Conservation (phyloP, 2,113 vertebrate species). For the Marcusenius ussheri region DNA sequence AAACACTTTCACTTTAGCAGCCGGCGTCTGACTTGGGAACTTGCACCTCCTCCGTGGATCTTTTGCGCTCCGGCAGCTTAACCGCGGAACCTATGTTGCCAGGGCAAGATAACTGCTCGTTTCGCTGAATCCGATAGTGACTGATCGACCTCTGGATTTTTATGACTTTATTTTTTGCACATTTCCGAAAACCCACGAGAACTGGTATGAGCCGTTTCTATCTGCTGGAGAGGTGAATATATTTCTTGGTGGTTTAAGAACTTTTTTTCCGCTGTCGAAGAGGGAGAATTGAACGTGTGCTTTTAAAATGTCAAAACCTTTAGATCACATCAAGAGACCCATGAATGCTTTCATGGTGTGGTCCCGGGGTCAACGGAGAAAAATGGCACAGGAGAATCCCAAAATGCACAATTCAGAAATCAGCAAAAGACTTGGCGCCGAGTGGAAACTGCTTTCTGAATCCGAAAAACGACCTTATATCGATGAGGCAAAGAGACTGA, state of each 20-base stretch:
- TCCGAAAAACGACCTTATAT: slow-evolving; percentile 97
- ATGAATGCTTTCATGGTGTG: slow-evolving; percentile 99
- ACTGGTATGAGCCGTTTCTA: slow-evolving; percentile 75
- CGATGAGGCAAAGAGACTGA: slow-evolving; percentile 92
- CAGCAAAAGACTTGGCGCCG: slow-evolving; percentile 91
- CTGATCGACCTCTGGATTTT: slow-evolving; percentile 49
- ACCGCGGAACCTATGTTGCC: slow-evolving; percentile 28
- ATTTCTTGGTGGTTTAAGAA: slow-evolving; percentile 44
- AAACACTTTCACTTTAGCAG: slow-evolving; percentile 23
- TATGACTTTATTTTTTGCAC: slow-evolving; percentile 31
- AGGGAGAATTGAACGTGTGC: slow-evolving; percentile 37
- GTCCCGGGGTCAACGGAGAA: slow-evolving; percentile 93
- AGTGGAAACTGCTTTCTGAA: slow-evolving; percentile 97
- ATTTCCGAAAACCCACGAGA: slow-evolving; percentile 38
- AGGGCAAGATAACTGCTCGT: slow-evolving; percentile 45
- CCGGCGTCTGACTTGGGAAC: slow-evolving; percentile 49
- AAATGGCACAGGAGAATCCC: slow-evolving; percentile 99
- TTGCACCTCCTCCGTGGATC: slow-evolving; percentile 61
- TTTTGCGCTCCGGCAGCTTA: slow-evolving; percentile 42
- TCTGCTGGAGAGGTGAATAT: slow-evolving; percentile 58
- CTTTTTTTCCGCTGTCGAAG: slow-evolving; percentile 43
- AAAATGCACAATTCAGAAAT: slow-evolving; percentile 99
- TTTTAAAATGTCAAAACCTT: slow-evolving; percentile 86
- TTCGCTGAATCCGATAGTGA: slow-evolving; percentile 42
- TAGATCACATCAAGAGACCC: slow-evolving; percentile 97